Conservation (phyloP, 2,888 invertebrate genomes). For the Troglohyphantes excavatus region DNA sequence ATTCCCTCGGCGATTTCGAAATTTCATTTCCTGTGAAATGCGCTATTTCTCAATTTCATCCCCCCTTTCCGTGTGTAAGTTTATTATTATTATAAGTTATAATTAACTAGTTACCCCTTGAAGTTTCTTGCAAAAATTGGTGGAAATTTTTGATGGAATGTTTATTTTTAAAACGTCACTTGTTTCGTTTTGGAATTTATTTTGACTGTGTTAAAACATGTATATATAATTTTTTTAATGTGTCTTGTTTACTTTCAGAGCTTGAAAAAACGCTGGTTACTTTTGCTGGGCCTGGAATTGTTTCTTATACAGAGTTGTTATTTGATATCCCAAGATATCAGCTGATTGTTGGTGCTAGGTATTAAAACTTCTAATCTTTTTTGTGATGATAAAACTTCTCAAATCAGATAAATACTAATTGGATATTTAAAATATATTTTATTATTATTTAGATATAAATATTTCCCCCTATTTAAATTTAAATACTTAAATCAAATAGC, state of each 20-base stretch:
- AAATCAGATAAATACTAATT: too few species aligned
- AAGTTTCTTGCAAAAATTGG: neutral
- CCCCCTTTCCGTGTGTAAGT: constrained; percentile 1
- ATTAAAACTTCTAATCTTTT: neutral
- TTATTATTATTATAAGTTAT: constrained; percentile 15
- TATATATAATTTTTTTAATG: neutral
- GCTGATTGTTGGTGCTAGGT: constrained; percentile 95
- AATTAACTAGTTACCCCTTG: neutral
- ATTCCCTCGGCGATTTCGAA: constrained; percentile 16
- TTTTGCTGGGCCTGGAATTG: constrained; percentile 89
- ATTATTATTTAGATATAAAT: too few species aligned
- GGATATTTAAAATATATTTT: too few species aligned
- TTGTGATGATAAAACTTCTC: too few species aligned
- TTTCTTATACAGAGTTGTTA: constrained; percentile 91
- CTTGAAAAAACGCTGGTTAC: constrained; percentile 81
- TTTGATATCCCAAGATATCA: constrained; percentile 94
- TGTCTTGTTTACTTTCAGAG: constrained; percentile 58
- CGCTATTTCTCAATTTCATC: neutral
- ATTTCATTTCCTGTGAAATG: constrained; percentile 52
- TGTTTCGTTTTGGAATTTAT: neutral
- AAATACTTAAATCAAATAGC: too few species aligned
- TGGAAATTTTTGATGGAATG: neutral
- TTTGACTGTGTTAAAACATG: neutral
- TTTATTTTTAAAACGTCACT: neutral
- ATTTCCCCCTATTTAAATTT: too few species aligned